These are phyloP conservation scores for Lutra lutra DNA, from an alignment of 2,797 vertebrate genomes.

Conservation along the genomic window DNA sequence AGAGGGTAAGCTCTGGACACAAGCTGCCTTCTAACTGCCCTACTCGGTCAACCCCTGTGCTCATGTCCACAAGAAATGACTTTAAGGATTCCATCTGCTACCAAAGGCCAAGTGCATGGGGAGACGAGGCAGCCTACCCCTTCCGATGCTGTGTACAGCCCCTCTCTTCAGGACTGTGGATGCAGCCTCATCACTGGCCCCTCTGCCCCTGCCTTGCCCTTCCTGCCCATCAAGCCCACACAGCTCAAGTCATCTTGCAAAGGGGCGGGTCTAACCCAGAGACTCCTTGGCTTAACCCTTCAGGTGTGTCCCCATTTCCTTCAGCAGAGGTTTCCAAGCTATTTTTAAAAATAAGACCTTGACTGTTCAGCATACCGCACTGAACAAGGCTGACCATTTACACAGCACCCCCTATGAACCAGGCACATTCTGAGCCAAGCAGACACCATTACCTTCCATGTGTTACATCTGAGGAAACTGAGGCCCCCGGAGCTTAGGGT, in stretches of 20 bases:
- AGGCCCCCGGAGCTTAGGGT: not conserved
- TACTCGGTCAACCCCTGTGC: not conserved
- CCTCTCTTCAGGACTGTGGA: not conserved
- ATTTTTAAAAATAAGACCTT: not conserved
- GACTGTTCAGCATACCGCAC: not conserved
- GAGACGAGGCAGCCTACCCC: not conserved
- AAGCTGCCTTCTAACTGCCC: not conserved
- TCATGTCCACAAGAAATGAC: not conserved
- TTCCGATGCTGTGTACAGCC: not conserved
- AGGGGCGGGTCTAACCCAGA: not conserved
- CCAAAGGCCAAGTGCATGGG: not conserved
- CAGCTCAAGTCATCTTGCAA: not conserved
- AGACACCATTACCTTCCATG: not conserved
- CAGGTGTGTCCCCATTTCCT: not conserved
- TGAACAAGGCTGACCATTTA: not conserved
- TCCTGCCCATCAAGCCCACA: not conserved
- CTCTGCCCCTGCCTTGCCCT: not conserved
- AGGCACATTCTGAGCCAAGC: not conserved
- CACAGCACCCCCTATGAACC: not conserved
- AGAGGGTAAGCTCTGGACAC: not conserved
- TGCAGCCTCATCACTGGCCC: not conserved
- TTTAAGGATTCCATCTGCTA: not conserved
- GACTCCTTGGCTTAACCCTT: not conserved
- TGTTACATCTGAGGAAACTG: slow-evolving; percentile 1
- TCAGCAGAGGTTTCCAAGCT: not conserved